Evolutionary conservation across 2,888 invertebrate species (phyloP), one percentile per base, ranked within the genome.

Genomic region (Drosophila atroscutellata): DNA sequence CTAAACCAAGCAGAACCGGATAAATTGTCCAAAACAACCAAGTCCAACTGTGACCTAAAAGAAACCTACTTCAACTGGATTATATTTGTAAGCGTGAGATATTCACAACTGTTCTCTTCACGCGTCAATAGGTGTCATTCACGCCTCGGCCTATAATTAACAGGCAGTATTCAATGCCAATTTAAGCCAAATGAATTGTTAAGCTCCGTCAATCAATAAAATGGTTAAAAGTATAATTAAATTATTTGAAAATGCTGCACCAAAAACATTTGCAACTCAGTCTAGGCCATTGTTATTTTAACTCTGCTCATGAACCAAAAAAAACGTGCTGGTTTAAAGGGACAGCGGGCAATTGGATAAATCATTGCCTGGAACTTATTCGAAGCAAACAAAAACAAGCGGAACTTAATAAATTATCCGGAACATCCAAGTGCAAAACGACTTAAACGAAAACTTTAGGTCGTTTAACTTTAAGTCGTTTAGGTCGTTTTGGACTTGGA

Each of bases 291-390:
- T 20, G 6, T 1, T 8, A 20, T 5, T 42, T 2, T 5, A 20
- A 39, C 9, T 39, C 39, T 39, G n/a, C 0, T 4, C n/a, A n/a
- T 1, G 13, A 13, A 20, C 13, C 3, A 20, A 13, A 45, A 45
- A 49, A 1, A 83, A 49, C 13, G 2, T 9, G n/a, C 65, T 82
- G 0, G 82, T 3, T 55, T 6, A 52, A 34, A n/a, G 76, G 59
- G 2, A 75, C 75, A 20, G 83, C 54, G 1, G 86, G 84, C 1
- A 80, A 54, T 24, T 83, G 78, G 11, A 61, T 67, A 15, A 65
- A 78, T 24, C 57, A 68, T 39, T 80, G 63, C 30, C 66, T 63
- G 28, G 81, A 83, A 30, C 50, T 26, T 24, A 73, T 54, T 1
- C 49, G 55, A 39, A 45, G 18, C 2, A 24, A 55, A 32, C 32